These are phyloP conservation scores for Vicugna pacos DNA, from an alignment of 2,113 vertebrate species.

Conservation along the genomic window DNA sequence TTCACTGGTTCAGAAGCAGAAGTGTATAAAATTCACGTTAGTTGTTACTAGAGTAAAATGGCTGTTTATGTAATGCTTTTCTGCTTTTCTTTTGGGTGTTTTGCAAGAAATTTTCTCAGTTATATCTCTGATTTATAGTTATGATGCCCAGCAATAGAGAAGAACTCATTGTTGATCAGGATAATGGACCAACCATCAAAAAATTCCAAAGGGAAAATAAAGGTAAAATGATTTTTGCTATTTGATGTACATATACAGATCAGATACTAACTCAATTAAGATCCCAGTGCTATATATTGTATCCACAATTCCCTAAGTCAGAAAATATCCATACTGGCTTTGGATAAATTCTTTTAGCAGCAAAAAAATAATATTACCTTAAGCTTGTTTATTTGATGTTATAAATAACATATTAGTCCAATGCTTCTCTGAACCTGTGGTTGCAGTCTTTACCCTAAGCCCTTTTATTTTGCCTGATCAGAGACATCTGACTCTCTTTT, in stretches of 20 bases:
- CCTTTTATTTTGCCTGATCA: background rate
- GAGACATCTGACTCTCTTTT: background rate
- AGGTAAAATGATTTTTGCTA: constrained; percentile 87
- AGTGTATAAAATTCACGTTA: background rate
- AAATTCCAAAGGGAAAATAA: constrained; percentile 92
- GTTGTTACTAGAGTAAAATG: background rate
- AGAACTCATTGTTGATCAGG: constrained; percentile 89
- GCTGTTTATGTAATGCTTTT: background rate
- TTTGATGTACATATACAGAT: constrained; percentile 13
- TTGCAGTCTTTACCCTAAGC: background rate
- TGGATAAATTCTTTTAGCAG: background rate
- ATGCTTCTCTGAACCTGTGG: background rate
- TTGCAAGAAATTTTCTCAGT: constrained; percentile 53
- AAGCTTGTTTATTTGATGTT: constrained; percentile 17
- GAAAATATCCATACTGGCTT: background rate
- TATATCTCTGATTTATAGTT: constrained; percentile 80
- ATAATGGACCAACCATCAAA: constrained; percentile 91
- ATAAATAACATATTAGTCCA: background rate
- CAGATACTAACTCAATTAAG: background rate
- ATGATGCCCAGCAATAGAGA: constrained; percentile 88
- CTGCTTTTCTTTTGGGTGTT: background rate
- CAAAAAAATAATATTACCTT: background rate
- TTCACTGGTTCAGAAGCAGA: background rate
- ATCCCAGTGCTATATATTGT: background rate
- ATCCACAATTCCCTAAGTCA: background rate